These are phyloP conservation scores for Crossaster papposus DNA, from an alignment of 53 echinoderm and acorn worm genomes.

Conservation along the genomic window DNA sequence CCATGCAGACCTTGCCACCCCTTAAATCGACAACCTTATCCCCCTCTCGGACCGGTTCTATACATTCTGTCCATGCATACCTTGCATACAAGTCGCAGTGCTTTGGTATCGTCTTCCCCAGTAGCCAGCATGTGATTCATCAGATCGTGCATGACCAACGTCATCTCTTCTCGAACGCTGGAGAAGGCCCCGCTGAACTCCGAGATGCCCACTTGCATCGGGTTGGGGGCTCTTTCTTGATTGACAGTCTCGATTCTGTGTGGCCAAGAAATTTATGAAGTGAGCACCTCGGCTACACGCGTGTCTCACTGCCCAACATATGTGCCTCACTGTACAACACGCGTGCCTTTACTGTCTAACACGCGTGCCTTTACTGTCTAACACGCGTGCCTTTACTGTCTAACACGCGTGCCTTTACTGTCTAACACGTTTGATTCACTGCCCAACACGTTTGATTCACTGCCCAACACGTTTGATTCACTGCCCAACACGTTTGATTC, in stretches of 20 bases:
- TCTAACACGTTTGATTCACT: no score
- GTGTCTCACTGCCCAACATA: no score
- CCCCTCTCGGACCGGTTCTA: background rate
- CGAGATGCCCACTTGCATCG: conserved; percentile 6
- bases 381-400: no score
- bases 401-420: no score
- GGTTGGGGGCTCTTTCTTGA: background rate
- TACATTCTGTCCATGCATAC: conserved; percentile 42
- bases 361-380: no score
- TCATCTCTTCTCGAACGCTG: conserved; percentile 69
- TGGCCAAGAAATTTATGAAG: background rate
- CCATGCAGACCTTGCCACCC: background rate
- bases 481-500: no score
- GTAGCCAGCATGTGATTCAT: conserved; percentile 80
- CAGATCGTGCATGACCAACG: conserved; percentile 72
- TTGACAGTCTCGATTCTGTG: conserved; percentile 40
- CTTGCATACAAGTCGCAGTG: conserved; percentile 68
- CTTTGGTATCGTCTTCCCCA: conserved; percentile 92
- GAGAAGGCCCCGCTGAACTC: conserved; percentile 52
- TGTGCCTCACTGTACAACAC: no score
- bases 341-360: no score
- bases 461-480: no score
- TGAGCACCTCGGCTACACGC: background rate
- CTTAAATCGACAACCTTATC: background rate
- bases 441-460: no score